Percentiles rank a stretch among this genome's conserved stretches.
phyloP scores from a whole-genome alignment of 2,888 invertebrate species.

The Limnephilus marmoratus region DNA sequence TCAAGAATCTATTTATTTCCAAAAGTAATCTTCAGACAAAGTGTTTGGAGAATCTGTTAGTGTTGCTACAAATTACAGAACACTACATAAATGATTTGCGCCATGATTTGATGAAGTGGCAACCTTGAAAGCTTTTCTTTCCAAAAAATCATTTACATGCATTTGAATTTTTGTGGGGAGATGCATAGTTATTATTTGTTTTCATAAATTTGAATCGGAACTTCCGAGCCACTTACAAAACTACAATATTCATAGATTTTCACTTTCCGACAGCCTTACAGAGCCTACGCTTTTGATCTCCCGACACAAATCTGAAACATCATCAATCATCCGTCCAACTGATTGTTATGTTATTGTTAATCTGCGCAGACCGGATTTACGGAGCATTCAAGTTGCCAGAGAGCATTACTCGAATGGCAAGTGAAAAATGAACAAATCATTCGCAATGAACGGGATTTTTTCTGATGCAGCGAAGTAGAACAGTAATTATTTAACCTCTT shows the following conservation, averaged over 20 bases:
- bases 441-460: not conserved
- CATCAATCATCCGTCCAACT: conserved; percentile 54
- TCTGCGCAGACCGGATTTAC: conserved; percentile 40
- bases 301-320: conserved; percentile 34
- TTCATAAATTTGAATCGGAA: too few relatives aligned
- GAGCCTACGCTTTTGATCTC: not conserved
- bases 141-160: too few relatives aligned
- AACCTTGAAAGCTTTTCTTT: too few relatives aligned
- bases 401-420: not conserved
- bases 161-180: too few relatives aligned
- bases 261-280: not conserved
- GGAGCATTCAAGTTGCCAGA: conserved; percentile 21
- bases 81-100: too few relatives aligned
- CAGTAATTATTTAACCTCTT: not conserved
- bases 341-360: conserved; percentile 55
- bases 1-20: too few relatives aligned
- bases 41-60: too few relatives aligned
- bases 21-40: too few relatives aligned
- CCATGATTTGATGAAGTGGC: too few relatives aligned
- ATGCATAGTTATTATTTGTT: too few relatives aligned
- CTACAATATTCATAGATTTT: not conserved
- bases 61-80: too few relatives aligned
- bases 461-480: not conserved
- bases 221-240: not conserved
- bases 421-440: conserved; percentile 38